phyloP scores from a whole-genome alignment of 1,140 invertebrate species.

The Pollicipes pollicipes region DNA sequence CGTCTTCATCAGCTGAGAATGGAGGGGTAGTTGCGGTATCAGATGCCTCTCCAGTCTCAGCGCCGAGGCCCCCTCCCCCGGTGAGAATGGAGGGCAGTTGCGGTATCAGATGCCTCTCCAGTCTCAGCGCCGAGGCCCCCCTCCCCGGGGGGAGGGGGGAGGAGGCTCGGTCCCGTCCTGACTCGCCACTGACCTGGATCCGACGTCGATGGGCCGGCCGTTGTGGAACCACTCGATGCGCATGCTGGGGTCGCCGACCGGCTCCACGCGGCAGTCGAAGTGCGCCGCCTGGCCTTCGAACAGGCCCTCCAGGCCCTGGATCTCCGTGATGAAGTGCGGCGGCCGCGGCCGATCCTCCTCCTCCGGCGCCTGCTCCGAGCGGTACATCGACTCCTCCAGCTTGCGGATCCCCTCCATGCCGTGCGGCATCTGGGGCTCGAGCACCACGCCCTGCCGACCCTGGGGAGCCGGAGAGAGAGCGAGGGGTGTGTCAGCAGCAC shows the following conservation, averaged over 20 bases:
- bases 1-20: too few relatives aligned
- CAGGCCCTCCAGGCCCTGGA: slow-evolving; percentile 29
- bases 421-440: neutral
- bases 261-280: slow-evolving; percentile 79
- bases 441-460: neutral
- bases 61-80: too few relatives aligned
- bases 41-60: too few relatives aligned
- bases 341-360: slow-evolving; percentile 72
- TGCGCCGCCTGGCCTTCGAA: slow-evolving; percentile 67
- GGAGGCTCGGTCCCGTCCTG: too few relatives aligned
- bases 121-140: too few relatives aligned
- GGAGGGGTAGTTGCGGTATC: too few relatives aligned
- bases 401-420: slow-evolving; percentile 45
- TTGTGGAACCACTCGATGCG: slow-evolving; percentile 88
- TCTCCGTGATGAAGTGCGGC: slow-evolving; percentile 63
- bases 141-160: too few relatives aligned
- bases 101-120: too few relatives aligned
- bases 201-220: slow-evolving; percentile 33
- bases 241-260: slow-evolving; percentile 66
- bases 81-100: too few relatives aligned
- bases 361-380: slow-evolving; percentile 56
- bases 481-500: too few relatives aligned
- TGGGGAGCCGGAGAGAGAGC: neutral
- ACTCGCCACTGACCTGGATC: too few relatives aligned
- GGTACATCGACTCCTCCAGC: slow-evolving; percentile 71